Percentiles rank a stretch among this genome's conserved stretches.
Conservation (phyloP, 2,888 invertebrate species). For the Seira sanloemensis region DNA sequence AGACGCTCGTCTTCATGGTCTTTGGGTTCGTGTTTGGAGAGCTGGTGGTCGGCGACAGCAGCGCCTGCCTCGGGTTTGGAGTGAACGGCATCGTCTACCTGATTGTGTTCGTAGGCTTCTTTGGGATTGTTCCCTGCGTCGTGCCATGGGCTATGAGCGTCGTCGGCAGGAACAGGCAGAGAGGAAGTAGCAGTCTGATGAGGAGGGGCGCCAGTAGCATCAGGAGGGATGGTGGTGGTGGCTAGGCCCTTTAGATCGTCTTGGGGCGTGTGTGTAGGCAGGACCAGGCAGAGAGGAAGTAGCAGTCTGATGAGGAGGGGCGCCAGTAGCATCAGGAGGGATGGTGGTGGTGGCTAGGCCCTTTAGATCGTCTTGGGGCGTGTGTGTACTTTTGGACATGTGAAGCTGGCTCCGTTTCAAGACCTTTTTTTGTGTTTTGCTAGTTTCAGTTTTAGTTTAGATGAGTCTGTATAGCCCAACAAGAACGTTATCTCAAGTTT, state of each 20-base stretch:
- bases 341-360: too few species aligned
- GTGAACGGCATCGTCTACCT: not conserved
- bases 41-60: not conserved
- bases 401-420: too few species aligned
- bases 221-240: too few species aligned
- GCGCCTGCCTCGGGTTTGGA: not conserved
- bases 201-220: not conserved
- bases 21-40: slow-evolving; percentile 50
- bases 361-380: too few species aligned
- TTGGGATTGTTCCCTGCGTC: slow-evolving; percentile 1
- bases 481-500: too few species aligned
- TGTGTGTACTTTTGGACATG: too few species aligned
- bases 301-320: not conserved
- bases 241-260: too few species aligned
- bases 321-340: not conserved
- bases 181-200: not conserved
- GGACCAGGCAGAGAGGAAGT: not conserved
- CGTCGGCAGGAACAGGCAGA: not conserved
- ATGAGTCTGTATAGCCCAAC: too few species aligned
- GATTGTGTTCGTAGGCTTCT: not conserved
- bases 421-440: too few species aligned
- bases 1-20: slow-evolving; percentile 62
- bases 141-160: not conserved
- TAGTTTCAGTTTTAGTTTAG: too few species aligned
- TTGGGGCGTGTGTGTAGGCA: too few species aligned